These are phyloP conservation scores for Dipodomys merriami DNA, from an alignment of 2,113 vertebrate species.

Conservation along the genomic window DNA sequence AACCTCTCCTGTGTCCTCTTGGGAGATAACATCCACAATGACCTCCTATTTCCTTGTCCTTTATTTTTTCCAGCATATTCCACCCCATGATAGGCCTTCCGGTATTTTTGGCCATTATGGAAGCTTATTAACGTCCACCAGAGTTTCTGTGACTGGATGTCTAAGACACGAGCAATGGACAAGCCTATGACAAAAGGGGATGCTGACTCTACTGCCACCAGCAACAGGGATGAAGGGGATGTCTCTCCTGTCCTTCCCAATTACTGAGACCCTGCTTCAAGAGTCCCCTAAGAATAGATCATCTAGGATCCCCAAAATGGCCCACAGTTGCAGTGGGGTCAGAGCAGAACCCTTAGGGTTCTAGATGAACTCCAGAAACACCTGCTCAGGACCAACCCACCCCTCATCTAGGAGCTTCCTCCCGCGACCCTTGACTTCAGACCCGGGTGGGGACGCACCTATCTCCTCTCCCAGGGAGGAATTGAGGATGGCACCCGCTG, in stretches of 20 bases:
- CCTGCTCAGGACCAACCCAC: no score
- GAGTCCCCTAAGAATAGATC: neutral
- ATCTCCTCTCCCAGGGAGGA: conserved; percentile 96
- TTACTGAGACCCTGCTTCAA: neutral
- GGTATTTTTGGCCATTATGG: neutral
- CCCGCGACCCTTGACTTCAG: neutral
- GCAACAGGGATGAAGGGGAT: accelerated
- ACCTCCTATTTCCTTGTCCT: neutral
- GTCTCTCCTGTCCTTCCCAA: no score
- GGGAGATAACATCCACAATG: neutral
- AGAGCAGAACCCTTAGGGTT: no score
- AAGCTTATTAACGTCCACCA: neutral
- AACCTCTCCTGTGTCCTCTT: no score
- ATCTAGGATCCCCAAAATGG: neutral
- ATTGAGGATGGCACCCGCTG: conserved; percentile 96
- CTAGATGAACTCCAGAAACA: no score
- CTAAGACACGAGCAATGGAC: neutral
- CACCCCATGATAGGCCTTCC: no score
- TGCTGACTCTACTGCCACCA: neutral
- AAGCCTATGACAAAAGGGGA: no score
- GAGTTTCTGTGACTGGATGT: neutral
- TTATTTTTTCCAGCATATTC: no score
- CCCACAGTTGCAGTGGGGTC: neutral
- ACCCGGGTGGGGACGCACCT: conserved; percentile 85
- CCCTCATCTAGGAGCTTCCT: neutral